These are phyloP conservation scores for Anarhynchus alexandrinus DNA, from an alignment of 2,113 vertebrate genomes.

Conservation along the genomic window DNA sequence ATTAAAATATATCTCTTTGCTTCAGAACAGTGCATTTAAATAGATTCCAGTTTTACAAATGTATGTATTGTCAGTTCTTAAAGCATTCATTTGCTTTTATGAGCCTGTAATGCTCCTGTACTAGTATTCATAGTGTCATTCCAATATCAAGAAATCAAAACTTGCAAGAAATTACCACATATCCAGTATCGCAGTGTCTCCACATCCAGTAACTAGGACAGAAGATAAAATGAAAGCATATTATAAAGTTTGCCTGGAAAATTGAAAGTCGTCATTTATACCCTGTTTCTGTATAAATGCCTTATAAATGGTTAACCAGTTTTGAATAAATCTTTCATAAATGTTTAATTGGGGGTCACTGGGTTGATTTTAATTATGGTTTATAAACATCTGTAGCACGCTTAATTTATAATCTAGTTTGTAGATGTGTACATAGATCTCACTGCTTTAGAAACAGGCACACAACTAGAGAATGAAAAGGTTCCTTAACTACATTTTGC, in stretches of 20 bases:
- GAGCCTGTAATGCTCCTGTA: neutral
- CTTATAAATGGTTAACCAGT: neutral
- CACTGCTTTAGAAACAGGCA: neutral
- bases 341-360: constrained; percentile 3
- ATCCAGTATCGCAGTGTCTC: neutral
- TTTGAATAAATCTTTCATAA: constrained; percentile 1
- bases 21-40: neutral
- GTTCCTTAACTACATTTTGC: neutral
- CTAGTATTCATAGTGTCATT: neutral
- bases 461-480: neutral
- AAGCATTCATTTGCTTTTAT: neutral
- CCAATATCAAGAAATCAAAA: neutral
- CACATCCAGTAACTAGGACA: neutral
- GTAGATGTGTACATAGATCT: neutral
- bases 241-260: neutral
- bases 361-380: constrained; percentile 29
- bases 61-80: neutral
- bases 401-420: constrained; percentile 26
- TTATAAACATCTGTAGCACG: neutral
- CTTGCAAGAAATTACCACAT: neutral
- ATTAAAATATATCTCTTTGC: neutral
- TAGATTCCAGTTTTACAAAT: neutral
- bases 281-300: neutral
- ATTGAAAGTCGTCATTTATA: neutral
- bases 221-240: neutral